A percentile compares a stretch with the other conserved stretches of the same genome.
phyloP scores from a whole-genome alignment of 1,140 invertebrate genomes.

The Trichomalopsis sarcophagae region DNA sequence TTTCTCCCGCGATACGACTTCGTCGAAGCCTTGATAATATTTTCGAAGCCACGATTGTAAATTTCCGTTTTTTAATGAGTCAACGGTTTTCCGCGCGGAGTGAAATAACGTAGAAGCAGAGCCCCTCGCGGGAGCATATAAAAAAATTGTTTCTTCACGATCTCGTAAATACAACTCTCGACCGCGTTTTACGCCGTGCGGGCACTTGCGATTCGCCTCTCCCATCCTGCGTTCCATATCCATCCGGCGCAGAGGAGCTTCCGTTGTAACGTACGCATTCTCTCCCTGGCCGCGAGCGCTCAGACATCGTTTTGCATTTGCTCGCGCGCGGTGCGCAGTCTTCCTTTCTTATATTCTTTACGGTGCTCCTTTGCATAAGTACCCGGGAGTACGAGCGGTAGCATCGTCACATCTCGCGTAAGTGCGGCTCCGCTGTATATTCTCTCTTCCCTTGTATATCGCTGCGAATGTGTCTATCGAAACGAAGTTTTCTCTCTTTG shows the following conservation, averaged over 20 bases:
- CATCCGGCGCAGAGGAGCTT: not conserved
- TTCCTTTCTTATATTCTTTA: slow-evolving; percentile 11
- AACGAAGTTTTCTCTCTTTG: not conserved
- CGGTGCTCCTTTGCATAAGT: slow-evolving; percentile 33
- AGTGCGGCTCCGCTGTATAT: not conserved
- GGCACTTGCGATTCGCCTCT: not conserved
- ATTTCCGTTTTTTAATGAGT: not conserved
- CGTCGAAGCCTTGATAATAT: not conserved
- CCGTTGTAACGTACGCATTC: slow-evolving; percentile 9
- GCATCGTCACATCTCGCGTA: not conserved
- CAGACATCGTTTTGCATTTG: slow-evolving; percentile 24
- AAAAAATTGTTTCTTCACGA: slow-evolving; percentile 4
- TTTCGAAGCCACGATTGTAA: not conserved
- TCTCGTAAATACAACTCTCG: slow-evolving; percentile 10
- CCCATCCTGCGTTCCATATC: not conserved
- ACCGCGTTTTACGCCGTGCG: not conserved
- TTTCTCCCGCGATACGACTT: not conserved
- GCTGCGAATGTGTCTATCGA: not conserved
- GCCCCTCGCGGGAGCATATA: not conserved
- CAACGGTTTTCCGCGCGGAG: not conserved
- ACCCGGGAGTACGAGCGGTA: not conserved
- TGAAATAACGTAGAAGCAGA: not conserved
- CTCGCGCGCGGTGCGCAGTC: not conserved
- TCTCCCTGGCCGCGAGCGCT: not conserved
- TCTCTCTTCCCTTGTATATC: too few species aligned